Evolutionary conservation across 1,140 invertebrate species (phyloP).

Genomic region (Schmidtea mediterranea): DNA sequence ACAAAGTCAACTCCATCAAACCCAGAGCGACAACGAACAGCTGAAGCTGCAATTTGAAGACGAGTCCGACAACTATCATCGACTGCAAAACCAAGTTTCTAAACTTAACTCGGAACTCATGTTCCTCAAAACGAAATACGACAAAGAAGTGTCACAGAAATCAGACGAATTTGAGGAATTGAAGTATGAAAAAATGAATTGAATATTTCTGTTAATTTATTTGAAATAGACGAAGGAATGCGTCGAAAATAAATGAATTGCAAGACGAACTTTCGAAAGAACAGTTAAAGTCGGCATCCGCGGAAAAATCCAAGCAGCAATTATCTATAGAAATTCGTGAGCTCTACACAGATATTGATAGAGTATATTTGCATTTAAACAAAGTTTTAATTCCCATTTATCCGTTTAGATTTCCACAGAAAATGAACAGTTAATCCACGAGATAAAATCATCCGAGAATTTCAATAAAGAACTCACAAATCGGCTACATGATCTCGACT

Average conservation of each 20-base stretch:
- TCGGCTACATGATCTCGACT: constrained; percentile 16
- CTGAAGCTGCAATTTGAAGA: constrained; percentile 16
- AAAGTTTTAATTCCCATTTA: no score
- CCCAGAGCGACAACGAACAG: constrained; percentile 24
- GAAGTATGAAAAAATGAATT: neutral
- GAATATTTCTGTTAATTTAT: neutral
- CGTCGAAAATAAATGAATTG: constrained; percentile 18
- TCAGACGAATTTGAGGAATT: neutral
- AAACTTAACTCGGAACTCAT: neutral
- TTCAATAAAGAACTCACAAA: constrained; percentile 17
- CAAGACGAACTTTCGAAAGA: constrained; percentile 17
- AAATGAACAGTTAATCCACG: constrained; percentile 11
- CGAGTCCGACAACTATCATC: neutral
- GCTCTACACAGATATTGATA: constrained; percentile 22
- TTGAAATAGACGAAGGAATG: constrained; percentile 19
- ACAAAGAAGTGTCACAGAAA: neutral
- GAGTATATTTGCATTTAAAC: no score
- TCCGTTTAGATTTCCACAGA: neutral
- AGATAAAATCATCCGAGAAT: constrained; percentile 21
- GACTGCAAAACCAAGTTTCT: neutral
- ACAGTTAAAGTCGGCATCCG: constrained; percentile 13
- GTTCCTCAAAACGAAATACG: neutral
- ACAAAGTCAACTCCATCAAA: constrained; percentile 16
- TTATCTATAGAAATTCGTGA: constrained; percentile 21
- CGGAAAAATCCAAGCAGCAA: constrained; percentile 24